These are phyloP conservation scores for Nannoperca australis DNA, from an alignment of 2,797 vertebrate genomes.

Conservation along the genomic window DNA sequence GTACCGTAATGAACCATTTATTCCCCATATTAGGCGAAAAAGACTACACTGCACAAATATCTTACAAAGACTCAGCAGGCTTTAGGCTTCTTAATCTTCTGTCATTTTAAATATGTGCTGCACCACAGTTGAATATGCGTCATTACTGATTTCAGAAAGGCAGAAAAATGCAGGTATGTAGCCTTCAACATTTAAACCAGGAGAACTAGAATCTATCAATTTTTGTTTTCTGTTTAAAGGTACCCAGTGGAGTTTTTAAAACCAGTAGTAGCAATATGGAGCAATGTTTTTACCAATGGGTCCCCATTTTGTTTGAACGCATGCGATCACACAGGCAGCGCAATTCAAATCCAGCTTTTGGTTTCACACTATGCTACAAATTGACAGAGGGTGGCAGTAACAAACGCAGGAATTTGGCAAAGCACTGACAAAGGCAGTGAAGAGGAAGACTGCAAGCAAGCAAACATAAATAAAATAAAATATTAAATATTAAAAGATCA, in stretches of 20 bases:
- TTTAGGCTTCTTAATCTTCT: conserved; percentile 30
- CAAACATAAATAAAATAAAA: not conserved
- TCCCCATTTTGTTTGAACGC: conserved; percentile 10
- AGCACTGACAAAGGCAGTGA: conserved; percentile 2
- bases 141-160: conserved; percentile 22
- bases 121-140: conserved; percentile 6
- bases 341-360: not conserved
- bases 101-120: conserved; percentile 20
- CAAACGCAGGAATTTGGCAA: not conserved
- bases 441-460: not conserved
- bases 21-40: conserved; percentile 27
- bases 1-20: conserved; percentile 44
- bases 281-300: not conserved
- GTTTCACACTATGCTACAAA: conserved; percentile 4
- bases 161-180: conserved; percentile 14
- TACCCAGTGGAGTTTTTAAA: not conserved
- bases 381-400: conserved; percentile 5
- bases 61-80: conserved; percentile 6
- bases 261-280: not conserved
- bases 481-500: not conserved
- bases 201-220: not conserved
- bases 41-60: conserved; percentile 20
- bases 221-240: not conserved
- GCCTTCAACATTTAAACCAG: not conserved
- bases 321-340: not conserved